Evolutionary conservation across 92 coral and sea anemone species (phyloP).

Genomic region (Porites rus): DNA sequence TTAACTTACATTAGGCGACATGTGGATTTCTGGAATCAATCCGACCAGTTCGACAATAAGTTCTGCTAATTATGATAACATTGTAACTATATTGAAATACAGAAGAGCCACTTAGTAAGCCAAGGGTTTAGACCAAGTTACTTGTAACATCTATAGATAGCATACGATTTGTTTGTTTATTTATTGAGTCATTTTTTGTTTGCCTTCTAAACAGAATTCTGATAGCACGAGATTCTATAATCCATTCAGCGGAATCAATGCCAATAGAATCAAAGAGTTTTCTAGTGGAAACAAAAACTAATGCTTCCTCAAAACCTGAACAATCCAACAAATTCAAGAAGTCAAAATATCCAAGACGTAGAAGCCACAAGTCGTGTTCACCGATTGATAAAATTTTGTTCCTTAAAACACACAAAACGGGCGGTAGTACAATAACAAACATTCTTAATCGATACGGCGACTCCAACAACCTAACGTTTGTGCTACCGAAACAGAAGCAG

Average conservation of each 20-base stretch:
- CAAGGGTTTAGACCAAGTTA: too few species aligned
- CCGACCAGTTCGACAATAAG: too few species aligned
- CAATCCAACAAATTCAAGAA: neutral
- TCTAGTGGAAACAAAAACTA: neutral
- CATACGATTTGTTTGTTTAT: too few species aligned
- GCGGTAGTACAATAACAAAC: slow-evolving; percentile 84
- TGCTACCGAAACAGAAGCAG: slow-evolving; percentile 65
- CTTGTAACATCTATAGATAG: too few species aligned
- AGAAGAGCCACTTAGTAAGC: too few species aligned
- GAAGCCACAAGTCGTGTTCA: slow-evolving; percentile 35
- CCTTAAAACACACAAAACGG: slow-evolving; percentile 88
- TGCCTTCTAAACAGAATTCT: neutral
- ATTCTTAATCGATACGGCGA: slow-evolving; percentile 83
- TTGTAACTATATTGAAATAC: too few species aligned
- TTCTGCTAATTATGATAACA: too few species aligned
- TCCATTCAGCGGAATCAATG: neutral
- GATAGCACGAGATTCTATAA: neutral
- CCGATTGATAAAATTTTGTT: slow-evolving; percentile 68
- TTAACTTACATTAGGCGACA: too few species aligned
- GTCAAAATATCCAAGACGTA: neutral
- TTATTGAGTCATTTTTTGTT: neutral
- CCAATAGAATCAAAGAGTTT: neutral
- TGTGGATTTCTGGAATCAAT: too few species aligned
- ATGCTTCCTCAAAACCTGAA: neutral
- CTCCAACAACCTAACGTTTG: slow-evolving; percentile 65